A percentile compares a stretch with the other conserved stretches of the same genome.
Evolutionary conservation across 2,797 vertebrate genomes (phyloP).

Genomic region (Phataginus tetradactyla): DNA sequence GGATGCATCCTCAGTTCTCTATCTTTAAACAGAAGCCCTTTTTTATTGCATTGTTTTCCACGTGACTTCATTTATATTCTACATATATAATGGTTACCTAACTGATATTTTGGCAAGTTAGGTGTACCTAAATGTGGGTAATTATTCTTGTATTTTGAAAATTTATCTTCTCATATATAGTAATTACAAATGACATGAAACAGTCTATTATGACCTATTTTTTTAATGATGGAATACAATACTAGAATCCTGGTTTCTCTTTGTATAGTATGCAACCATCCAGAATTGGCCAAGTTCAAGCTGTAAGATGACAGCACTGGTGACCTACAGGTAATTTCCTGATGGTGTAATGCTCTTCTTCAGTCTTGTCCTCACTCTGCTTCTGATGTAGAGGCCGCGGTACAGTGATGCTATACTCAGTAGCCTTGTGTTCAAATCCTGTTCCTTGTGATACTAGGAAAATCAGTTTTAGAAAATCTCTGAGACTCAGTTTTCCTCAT

Average conservation of each 20-base stretch:
- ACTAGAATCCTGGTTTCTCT: background rate
- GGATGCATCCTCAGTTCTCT: background rate
- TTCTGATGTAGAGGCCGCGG: background rate
- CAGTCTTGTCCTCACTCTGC: background rate
- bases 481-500: slow-evolving; percentile 8
- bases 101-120: background rate
- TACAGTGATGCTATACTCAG: background rate
- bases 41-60: slow-evolving; percentile 12
- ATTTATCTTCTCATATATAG: background rate
- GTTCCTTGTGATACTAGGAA: background rate
- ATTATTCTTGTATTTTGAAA: slow-evolving; percentile 28
- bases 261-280: slow-evolving; percentile 89
- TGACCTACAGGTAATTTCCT: slow-evolving; percentile 91
- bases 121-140: background rate
- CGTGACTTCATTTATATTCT: background rate
- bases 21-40: background rate
- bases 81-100: background rate
- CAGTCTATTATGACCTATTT: background rate
- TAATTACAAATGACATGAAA: slow-evolving; percentile 1
- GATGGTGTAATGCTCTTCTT: background rate
- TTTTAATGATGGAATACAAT: background rate
- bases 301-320: slow-evolving; percentile 93
- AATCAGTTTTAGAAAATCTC: slow-evolving; percentile 10
- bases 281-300: slow-evolving; percentile 93
- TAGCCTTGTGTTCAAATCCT: background rate